Conservation (phyloP, 2,888 invertebrate genomes). For the Sycophila texana region DNA sequence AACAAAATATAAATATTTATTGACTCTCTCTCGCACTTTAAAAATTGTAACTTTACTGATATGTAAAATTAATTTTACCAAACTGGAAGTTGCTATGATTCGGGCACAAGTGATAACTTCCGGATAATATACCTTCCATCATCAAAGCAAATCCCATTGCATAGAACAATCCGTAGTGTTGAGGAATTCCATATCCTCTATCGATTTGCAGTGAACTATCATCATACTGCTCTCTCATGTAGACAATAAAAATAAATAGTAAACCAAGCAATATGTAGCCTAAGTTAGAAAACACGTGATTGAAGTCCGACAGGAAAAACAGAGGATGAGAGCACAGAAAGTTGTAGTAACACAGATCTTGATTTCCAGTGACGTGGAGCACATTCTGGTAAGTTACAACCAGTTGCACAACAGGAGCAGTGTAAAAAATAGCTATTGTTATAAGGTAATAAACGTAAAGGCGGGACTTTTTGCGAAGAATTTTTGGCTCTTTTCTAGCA, state of each 20-base stretch:
- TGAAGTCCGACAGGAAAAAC: conserved; percentile 87
- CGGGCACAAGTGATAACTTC: conserved; percentile 93
- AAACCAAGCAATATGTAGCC: conserved; percentile 88
- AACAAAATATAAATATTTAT: too few relatives aligned
- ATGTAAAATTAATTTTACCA: conserved; percentile 77
- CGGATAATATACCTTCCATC: conserved; percentile 92
- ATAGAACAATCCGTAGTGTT: conserved; percentile 89
- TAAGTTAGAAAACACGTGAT: conserved; percentile 90
- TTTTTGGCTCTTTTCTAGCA: conserved; percentile 80
- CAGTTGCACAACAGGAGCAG: conserved; percentile 89
- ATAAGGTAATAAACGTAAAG: conserved; percentile 86
- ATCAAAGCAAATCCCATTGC: conserved; percentile 89
- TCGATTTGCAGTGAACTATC: conserved; percentile 73
- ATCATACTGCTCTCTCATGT: conserved; percentile 77
- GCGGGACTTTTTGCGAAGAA: conserved; percentile 81
- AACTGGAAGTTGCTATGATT: conserved; percentile 94
- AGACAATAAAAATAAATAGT: conserved; percentile 85
- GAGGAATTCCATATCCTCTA: conserved; percentile 82
- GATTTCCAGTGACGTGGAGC: conserved; percentile 87
- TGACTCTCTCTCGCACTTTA: too few relatives aligned
- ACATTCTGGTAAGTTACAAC: conserved; percentile 89
- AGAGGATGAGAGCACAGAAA: conserved; percentile 90
- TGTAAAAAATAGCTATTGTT: conserved; percentile 90
- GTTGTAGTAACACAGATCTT: conserved; percentile 94
- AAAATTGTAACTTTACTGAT: background rate